A percentile compares a stretch with the other conserved stretches of the same genome.
These are phyloP conservation scores for Trachelus stipa DNA, from an alignment of 2,888 invertebrate species.

Conservation along the genomic window DNA sequence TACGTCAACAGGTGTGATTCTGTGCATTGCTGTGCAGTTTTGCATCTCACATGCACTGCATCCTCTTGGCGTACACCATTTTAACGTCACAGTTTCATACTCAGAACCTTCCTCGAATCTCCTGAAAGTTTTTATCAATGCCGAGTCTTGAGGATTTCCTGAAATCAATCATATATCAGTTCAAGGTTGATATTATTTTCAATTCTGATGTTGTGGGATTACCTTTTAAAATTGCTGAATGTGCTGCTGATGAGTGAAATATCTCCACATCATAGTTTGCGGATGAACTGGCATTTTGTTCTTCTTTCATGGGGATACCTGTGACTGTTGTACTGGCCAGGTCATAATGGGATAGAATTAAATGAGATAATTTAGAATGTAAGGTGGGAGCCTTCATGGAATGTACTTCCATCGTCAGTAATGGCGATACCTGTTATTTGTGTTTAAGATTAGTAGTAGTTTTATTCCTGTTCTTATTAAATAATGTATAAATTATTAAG, in stretches of 20 bases:
- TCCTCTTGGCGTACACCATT: slow-evolving; percentile 97
- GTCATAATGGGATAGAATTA: slow-evolving; percentile 88
- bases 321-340: slow-evolving; percentile 97
- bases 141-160: slow-evolving; percentile 73
- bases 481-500: neutral
- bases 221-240: slow-evolving; percentile 81
- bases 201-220: neutral
- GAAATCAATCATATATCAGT: slow-evolving; percentile 7
- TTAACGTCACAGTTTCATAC: slow-evolving; percentile 88
- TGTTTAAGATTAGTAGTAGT: neutral
- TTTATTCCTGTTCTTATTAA: neutral
- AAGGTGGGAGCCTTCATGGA: slow-evolving; percentile 81
- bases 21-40: slow-evolving; percentile 86
- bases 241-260: slow-evolving; percentile 88
- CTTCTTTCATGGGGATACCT: slow-evolving; percentile 99
- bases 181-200: neutral
- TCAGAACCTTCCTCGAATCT: slow-evolving; percentile 74
- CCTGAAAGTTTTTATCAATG: slow-evolving; percentile 74
- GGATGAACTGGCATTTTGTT: slow-evolving; percentile 97
- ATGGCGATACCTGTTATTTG: slow-evolving; percentile 73
- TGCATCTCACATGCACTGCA: slow-evolving; percentile 83
- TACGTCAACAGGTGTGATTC: slow-evolving; percentile 96
- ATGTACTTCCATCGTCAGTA: slow-evolving; percentile 83
- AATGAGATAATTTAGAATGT: slow-evolving; percentile 79
- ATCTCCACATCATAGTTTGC: slow-evolving; percentile 99